Base-by-base conservation (phyloP, 2,888 invertebrate genomes). In the Acrobasis repandana region DNA sequence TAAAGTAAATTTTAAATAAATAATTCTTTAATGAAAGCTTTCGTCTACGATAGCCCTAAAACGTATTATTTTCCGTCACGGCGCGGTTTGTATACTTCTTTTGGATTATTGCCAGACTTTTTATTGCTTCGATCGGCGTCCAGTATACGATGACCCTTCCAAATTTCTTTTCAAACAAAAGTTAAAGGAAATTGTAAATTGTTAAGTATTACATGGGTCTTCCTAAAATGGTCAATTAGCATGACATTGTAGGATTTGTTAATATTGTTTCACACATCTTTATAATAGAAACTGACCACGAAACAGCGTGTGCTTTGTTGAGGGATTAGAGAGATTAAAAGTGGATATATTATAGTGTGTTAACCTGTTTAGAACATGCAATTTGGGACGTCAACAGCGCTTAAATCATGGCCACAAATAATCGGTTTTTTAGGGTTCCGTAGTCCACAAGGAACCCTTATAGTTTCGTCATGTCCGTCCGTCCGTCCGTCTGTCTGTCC, bases 101-200 rank as follows among this genome's bases (percentile, higher is more conserved):
- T 68, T 69, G 70, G 68, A 67, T 18, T n/a, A 16, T 11, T 50
- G 70, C 70, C 70, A 71, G 56, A n/a, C 57, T 48, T 62, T 66
- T 65, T 65, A 61, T 63, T 65, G 63, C 58, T 58, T 0, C 54
- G 14, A 8, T n/a, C 18, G 38, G 18, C 11, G 16, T 54, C 52
- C 52, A 18, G 10, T 43, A 20, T 54, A 54, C 18, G 9, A 1
- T 20, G 54, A 54, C 1, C 54, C 18, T 8, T n/a, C 20, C 38
- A 18, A 38, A 20, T 54, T n/a, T 54, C 2, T 54, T 43, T 43
- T 15, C 34, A 36, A 14, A n/a, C n/a, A 43, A 43, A 11, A 43
- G 14, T 5, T 43, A 1, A 14, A 43, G 14, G 43, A 6, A n/a
- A 14, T 43, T 43, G n/a, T 14, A 3, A n/a, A 43, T 14, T 43